Percentiles rank a stretch among this genome's conserved stretches.
phyloP scores from a whole-genome alignment of 2,888 invertebrate species.

The Leucophenga montana region DNA sequence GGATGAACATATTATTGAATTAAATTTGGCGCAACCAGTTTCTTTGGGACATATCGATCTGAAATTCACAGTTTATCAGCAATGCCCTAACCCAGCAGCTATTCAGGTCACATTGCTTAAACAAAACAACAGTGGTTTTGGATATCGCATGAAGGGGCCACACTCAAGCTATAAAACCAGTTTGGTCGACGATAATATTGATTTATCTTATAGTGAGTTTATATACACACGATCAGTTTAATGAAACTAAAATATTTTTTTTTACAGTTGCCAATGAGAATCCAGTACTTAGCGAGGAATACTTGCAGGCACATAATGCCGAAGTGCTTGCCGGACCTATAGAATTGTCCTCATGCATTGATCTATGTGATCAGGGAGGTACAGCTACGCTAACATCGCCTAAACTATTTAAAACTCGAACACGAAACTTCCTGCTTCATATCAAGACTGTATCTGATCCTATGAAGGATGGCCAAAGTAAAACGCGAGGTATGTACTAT shows the following conservation, averaged over 20 bases:
- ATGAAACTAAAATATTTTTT: background rate
- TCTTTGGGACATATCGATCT: conserved; percentile 92
- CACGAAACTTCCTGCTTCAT: conserved; percentile 85
- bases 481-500: conserved; percentile 68
- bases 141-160: conserved; percentile 75
- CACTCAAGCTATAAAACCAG: conserved; percentile 70
- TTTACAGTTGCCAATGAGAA: conserved; percentile 76
- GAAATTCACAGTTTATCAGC: conserved; percentile 86
- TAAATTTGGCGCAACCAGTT: conserved; percentile 86
- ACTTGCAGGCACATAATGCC: conserved; percentile 88
- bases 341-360: conserved; percentile 85
- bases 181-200: conserved; percentile 71
- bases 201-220: conserved; percentile 55
- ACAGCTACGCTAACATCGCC: conserved; percentile 90
- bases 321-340: conserved; percentile 93
- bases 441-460: conserved; percentile 81
- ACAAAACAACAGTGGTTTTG: conserved; percentile 81
- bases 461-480: conserved; percentile 76
- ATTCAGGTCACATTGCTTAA: conserved; percentile 84
- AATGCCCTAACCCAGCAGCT: conserved; percentile 83
- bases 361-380: conserved; percentile 88
- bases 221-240: background rate
- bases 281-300: conserved; percentile 86
- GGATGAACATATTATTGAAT: conserved; percentile 94
- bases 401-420: conserved; percentile 83